Base-by-base conservation (phyloP, 92 coral and sea anemone genomes). In the Zoanthus gigantus region DNA sequence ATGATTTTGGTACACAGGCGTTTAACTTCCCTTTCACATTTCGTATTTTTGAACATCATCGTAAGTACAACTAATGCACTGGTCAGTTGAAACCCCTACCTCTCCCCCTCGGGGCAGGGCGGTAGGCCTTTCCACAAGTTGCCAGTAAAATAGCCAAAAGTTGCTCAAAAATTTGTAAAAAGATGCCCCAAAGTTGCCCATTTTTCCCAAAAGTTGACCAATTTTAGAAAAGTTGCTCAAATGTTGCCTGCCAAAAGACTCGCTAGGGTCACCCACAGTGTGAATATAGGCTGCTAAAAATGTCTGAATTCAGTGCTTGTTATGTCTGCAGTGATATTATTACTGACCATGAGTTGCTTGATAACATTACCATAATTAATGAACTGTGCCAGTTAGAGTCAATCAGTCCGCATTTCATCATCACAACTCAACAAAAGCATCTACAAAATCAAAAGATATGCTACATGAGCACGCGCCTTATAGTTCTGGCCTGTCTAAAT, bases 401-500 rank as follows among this genome's bases (percentile, higher is more conserved):
- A 74, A 74, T 74, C 78, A 74, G 78, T 74, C 78, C 60, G 29
- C 78, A 74, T 58, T 74, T 74, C 78, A 74, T 74, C 78, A 74
- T 74, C 78, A 74, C 78, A 74, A 74, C 60, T 74, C 78, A 74
- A 74, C 78, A 74, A 74, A 74, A 74, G 78, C 78, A 74, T 47
- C 78, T 46, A 74, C 78, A 74, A 74, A 74, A 46, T 74, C 60
- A 47, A 74, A 74, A 74, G 78, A 74, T 74, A 74, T 74, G 78
- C 78, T 74, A 74, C 78, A 74, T 47, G 78, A 74, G 58, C 78
- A 74, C 34, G 78, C 54, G 60, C 78, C 78, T 74, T 74, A 12
- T 74, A 74, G 78, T 74, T 74, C 78, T 74, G 78, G 78, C 78
- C 78, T 74, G 78, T 74, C 78, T 74, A 74, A 74, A 74, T 74